These are phyloP conservation scores for Grus americana DNA, from an alignment of 2,113 vertebrate species.

Conservation along the genomic window DNA sequence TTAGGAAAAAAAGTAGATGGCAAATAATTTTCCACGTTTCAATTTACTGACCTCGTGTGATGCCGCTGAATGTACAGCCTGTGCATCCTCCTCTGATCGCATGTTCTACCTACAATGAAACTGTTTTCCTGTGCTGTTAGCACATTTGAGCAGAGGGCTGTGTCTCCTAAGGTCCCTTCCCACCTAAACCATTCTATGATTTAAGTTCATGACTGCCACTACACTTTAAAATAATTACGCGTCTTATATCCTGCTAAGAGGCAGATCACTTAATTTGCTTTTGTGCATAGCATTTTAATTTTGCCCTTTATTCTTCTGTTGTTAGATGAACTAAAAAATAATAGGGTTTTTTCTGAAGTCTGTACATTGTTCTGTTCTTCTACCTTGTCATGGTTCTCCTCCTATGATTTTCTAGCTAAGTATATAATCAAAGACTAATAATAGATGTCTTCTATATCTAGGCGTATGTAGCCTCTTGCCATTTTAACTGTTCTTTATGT, in stretches of 20 bases:
- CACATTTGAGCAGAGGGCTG: not conserved
- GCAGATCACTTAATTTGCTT: conserved; percentile 3
- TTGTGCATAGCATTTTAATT: not conserved
- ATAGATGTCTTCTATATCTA: not conserved
- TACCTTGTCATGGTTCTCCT: not conserved
- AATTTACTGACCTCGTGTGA: not conserved
- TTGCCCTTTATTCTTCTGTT: not conserved
- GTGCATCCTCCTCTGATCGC: not conserved
- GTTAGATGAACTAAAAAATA: not conserved
- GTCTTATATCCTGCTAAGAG: not conserved
- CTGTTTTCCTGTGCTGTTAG: not conserved
- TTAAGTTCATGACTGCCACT: not conserved
- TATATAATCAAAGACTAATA: not conserved
- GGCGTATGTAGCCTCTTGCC: not conserved
- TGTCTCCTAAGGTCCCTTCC: not conserved
- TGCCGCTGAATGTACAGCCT: not conserved
- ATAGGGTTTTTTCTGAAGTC: not conserved
- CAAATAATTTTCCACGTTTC: not conserved
- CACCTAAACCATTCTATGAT: not conserved
- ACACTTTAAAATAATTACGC: conserved; percentile 3
- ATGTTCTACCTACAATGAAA: not conserved
- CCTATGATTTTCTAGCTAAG: not conserved
- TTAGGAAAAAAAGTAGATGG: not conserved
- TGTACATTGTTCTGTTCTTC: not conserved
- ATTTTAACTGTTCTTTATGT: not conserved